These are phyloP conservation scores for Mobula hypostoma DNA, from an alignment of 2,113 vertebrate species.

Conservation along the genomic window DNA sequence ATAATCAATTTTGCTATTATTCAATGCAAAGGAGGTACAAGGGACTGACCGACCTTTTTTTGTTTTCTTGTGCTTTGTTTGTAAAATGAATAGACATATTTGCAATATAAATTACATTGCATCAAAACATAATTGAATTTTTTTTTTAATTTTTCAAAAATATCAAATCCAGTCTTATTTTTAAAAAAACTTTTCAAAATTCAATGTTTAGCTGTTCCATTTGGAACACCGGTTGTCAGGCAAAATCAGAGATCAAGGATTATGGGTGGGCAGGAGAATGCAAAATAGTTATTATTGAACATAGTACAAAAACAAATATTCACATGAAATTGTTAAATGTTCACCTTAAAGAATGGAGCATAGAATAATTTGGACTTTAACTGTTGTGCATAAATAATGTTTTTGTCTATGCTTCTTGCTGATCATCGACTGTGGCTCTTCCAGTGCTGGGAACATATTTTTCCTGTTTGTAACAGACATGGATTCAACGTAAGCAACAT, in stretches of 20 bases:
- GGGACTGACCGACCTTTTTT: too few relatives aligned
- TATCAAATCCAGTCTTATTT: not conserved
- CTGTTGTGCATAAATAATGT: not conserved
- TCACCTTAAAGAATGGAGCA: not conserved
- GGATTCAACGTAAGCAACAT: not conserved
- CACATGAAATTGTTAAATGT: not conserved
- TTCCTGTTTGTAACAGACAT: not conserved
- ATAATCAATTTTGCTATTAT: too few relatives aligned
- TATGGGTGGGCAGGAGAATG: not conserved
- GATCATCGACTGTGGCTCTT: not conserved
- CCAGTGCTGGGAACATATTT: not conserved
- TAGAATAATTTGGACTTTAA: not conserved
- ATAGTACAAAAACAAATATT: not conserved
- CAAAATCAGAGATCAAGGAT: not conserved
- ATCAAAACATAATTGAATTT: not conserved
- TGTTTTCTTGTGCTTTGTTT: too few relatives aligned
- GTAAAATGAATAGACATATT: not conserved
- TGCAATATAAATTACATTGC: not conserved
- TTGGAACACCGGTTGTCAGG: not conserved
- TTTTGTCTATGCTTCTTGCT: not conserved
- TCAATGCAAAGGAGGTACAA: too few relatives aligned
- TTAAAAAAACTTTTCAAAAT: not conserved
- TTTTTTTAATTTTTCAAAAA: not conserved
- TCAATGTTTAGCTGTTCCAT: not conserved
- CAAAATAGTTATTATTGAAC: not conserved